phyloP scores from a whole-genome alignment of 2,797 vertebrate species.

The Dermochelys coriacea region DNA sequence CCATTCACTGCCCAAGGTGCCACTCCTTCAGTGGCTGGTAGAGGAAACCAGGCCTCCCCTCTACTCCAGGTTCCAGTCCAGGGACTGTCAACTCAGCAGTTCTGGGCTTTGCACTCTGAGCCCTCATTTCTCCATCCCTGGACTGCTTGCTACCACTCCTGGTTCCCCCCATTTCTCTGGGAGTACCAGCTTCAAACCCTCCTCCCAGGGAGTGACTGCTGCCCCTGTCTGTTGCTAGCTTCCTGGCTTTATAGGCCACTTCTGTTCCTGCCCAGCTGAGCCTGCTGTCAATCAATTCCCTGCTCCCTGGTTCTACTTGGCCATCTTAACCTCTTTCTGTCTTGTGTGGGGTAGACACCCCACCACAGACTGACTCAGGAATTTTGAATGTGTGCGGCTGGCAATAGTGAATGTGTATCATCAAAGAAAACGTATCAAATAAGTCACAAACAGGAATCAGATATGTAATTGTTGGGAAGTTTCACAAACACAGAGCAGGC shows the following conservation, averaged over 20 bases:
- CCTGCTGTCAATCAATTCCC: background rate
- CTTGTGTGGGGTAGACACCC: background rate
- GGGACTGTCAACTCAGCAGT: background rate
- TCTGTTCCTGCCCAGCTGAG: background rate
- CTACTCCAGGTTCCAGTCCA: background rate
- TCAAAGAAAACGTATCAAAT: background rate
- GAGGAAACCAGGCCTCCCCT: background rate
- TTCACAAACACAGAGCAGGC: background rate
- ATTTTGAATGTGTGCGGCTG: fast-evolving
- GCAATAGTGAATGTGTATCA: fast-evolving
- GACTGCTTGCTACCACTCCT: background rate
- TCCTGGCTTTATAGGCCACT: background rate
- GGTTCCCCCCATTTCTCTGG: background rate
- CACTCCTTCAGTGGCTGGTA: background rate
- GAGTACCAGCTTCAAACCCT: background rate
- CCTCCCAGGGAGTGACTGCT: background rate
- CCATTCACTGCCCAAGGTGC: background rate
- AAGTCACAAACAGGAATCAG: background rate
- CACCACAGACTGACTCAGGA: background rate
- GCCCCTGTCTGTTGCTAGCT: background rate
- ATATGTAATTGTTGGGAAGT: slow-evolving; percentile 8
- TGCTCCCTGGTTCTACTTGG: background rate
- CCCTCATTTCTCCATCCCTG: background rate
- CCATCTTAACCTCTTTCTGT: background rate
- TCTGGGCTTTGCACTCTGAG: background rate